phyloP scores from a whole-genome alignment of 2,888 invertebrate species.

The Scelioninae gen. 2 region DNA sequence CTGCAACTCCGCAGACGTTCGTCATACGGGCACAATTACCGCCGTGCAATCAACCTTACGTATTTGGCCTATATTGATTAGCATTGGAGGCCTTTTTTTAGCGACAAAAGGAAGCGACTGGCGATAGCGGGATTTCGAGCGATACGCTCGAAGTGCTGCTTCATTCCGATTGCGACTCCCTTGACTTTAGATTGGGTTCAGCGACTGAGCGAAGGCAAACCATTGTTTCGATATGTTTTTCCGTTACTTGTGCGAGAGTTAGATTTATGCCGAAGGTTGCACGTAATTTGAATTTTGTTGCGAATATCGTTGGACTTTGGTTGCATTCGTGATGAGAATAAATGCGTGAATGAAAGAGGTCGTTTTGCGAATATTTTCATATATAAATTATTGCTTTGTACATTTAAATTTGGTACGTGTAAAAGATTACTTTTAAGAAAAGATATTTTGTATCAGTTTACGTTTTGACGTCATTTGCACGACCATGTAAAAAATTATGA shows the following conservation, averaged over 20 bases:
- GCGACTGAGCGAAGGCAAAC: conserved; percentile 11
- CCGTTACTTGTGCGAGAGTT: background rate
- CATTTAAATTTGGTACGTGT: too few relatives aligned
- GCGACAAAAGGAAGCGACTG: conserved; percentile 28
- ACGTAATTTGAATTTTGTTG: conserved; percentile 6
- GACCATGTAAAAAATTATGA: background rate
- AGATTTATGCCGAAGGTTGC: conserved; percentile 8
- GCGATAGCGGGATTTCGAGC: conserved; percentile 33
- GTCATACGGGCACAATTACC: conserved; percentile 72
- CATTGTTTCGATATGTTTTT: conserved; percentile 16
- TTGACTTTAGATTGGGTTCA: conserved; percentile 19
- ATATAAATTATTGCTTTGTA: too few relatives aligned
- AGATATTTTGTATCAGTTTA: conserved; percentile 16
- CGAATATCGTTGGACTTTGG: too few relatives aligned
- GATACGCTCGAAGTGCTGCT: background rate
- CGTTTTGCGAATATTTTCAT: too few relatives aligned
- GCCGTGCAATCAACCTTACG: conserved; percentile 61
- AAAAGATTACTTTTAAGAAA: conserved; percentile 26
- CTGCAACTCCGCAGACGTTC: conserved; percentile 65
- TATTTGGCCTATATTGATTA: conserved; percentile 59
- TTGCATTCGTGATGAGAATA: background rate
- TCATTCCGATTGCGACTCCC: conserved; percentile 13
- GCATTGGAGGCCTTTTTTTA: conserved; percentile 60
- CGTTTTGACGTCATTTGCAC: conserved; percentile 15
- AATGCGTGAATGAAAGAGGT: background rate